phyloP scores from a whole-genome alignment of 2,888 invertebrate species.

The Mellilla xanthometata region DNA sequence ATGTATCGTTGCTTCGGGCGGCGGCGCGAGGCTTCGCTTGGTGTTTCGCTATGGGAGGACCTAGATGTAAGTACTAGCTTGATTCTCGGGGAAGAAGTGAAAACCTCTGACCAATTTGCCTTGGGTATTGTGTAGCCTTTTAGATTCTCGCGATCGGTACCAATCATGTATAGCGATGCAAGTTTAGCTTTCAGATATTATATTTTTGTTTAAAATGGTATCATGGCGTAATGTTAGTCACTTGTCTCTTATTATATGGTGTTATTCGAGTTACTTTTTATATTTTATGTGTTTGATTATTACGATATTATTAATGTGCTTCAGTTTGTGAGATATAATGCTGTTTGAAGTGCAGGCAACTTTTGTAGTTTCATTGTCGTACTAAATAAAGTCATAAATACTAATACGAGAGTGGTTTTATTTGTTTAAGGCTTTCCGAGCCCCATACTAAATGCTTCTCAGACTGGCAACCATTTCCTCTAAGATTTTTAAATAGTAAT shows the following conservation, averaged over 20 bases:
- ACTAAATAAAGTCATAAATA: slow-evolving; percentile 82
- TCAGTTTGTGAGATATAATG: slow-evolving; percentile 78
- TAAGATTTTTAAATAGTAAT: no score
- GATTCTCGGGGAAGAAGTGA: slow-evolving; percentile 71
- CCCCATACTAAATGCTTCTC: no score
- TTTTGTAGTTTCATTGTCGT: slow-evolving; percentile 84
- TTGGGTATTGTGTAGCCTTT: slow-evolving; percentile 81
- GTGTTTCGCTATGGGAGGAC: slow-evolving; percentile 64
- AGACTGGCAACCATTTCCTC: no score
- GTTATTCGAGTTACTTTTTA: slow-evolving; percentile 70
- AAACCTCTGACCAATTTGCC: slow-evolving; percentile 82
- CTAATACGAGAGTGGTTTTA: slow-evolving; percentile 47
- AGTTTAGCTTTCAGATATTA: slow-evolving; percentile 68
- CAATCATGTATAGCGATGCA: slow-evolving; percentile 78
- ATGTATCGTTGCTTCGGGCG: slow-evolving; percentile 54
- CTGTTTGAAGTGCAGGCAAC: slow-evolving; percentile 80
- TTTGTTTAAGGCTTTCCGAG: no score
- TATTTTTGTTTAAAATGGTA: slow-evolving; percentile 51
- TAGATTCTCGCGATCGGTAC: slow-evolving; percentile 72
- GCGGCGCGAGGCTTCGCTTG: slow-evolving; percentile 64
- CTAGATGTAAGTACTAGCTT: slow-evolving; percentile 77
- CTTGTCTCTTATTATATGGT: slow-evolving; percentile 64
- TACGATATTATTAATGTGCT: slow-evolving; percentile 63
- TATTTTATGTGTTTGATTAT: slow-evolving; percentile 64
- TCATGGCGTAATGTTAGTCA: slow-evolving; percentile 74